phyloP scores from a whole-genome alignment of 2,888 invertebrate genomes.

The Calameuta pallipes region DNA sequence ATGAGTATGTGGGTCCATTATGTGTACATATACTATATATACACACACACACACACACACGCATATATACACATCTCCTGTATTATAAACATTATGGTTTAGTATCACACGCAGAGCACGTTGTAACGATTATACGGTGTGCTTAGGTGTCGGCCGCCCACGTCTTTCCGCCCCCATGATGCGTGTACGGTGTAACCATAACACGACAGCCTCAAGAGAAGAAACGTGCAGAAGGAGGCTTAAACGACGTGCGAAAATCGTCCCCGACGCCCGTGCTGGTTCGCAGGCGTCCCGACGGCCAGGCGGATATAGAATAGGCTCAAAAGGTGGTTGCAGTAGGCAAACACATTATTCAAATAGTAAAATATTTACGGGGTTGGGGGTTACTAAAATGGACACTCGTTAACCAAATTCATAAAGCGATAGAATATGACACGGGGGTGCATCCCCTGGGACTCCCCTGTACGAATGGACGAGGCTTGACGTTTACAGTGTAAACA shows the following conservation, averaged over 20 bases:
- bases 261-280: background rate
- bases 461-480: constrained; percentile 12
- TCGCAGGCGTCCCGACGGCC: background rate
- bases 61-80: background rate
- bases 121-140: constrained; percentile 54
- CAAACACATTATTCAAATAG: background rate
- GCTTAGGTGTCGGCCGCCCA: constrained; percentile 49
- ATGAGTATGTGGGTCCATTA: constrained; percentile 52
- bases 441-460: background rate
- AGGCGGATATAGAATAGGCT: background rate
- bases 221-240: constrained; percentile 6
- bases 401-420: background rate
- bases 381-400: background rate
- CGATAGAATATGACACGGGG: background rate
- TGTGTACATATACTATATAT: too few species aligned
- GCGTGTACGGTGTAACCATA: constrained; percentile 28
- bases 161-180: constrained; percentile 58
- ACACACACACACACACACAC: too few species aligned
- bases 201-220: constrained; percentile 8
- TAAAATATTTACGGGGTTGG: constrained; percentile 32
- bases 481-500: constrained; percentile 25
- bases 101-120: constrained; percentile 20
- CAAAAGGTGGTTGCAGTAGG: background rate
- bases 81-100: constrained; percentile 3
- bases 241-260: constrained; percentile 13